phyloP scores from a whole-genome alignment of 2,113 vertebrate species.

The Burhinus bistriatus region DNA sequence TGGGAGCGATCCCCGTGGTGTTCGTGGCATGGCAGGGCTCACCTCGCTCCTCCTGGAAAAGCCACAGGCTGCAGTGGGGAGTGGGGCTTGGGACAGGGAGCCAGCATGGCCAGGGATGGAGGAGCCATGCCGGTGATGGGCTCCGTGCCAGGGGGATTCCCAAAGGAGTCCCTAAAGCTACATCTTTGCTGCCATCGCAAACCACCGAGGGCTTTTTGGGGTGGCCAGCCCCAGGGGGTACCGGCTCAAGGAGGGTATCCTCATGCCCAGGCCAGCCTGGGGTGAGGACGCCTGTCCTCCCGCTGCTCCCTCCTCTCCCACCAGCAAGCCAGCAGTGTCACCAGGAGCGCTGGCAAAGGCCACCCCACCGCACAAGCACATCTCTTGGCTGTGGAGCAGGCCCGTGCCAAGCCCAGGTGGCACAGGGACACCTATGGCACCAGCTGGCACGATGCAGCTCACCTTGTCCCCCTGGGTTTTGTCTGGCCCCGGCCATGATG shows the following conservation, averaged over 20 bases:
- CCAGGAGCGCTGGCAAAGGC: neutral
- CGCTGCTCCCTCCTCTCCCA: neutral
- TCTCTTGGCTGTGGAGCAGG: neutral
- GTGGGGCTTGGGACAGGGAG: neutral
- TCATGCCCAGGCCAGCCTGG: accelerated
- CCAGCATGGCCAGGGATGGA: neutral
- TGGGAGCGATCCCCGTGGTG: accelerated
- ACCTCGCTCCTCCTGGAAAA: neutral
- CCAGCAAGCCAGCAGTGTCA: neutral
- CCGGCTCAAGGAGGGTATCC: accelerated
- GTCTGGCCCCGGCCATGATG: accelerated
- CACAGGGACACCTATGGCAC: neutral
- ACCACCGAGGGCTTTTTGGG: neutral
- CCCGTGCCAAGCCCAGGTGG: neutral
- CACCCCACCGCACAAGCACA: neutral
- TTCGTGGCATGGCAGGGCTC: neutral
- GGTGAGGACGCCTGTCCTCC: neutral
- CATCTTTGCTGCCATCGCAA: neutral
- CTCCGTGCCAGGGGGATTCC: accelerated
- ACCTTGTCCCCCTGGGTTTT: neutral
- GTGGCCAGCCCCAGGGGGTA: neutral
- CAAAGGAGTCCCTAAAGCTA: neutral
- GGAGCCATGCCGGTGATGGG: accelerated
- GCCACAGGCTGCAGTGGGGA: neutral
- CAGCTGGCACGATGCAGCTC: neutral